Conservation (phyloP, 2,888 invertebrate species). For the Drosophila cognata region DNA sequence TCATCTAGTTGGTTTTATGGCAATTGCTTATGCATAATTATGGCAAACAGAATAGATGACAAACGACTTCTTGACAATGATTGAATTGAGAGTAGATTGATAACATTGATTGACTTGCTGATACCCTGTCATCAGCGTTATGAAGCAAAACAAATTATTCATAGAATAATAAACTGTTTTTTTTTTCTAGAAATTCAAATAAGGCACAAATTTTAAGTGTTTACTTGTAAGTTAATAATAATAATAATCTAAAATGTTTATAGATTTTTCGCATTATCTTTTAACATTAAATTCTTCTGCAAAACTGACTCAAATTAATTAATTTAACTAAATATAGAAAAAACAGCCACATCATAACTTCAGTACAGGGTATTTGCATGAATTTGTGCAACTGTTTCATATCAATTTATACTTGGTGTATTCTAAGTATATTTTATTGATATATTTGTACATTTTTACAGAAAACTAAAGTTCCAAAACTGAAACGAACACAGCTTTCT, state of each 20-base stretch:
- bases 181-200: too few relatives aligned
- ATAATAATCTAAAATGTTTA: too few relatives aligned
- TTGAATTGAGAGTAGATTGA: neutral
- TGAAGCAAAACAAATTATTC: neutral
- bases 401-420: neutral
- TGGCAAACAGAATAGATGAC: slow-evolving; percentile 34
- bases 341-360: too few relatives aligned
- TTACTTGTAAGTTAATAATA: neutral
- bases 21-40: slow-evolving; percentile 67
- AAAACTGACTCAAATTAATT: too few relatives aligned
- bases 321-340: too few relatives aligned
- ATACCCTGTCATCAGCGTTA: slow-evolving; percentile 6
- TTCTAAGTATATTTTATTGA: neutral
- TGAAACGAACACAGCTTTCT: neutral
- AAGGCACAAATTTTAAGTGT: neutral
- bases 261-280: neutral
- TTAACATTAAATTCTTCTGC: neutral
- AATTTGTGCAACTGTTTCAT: too few relatives aligned
- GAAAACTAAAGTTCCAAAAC: neutral
- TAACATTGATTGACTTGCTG: neutral
- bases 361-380: too few relatives aligned
- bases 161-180: neutral
- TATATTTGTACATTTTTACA: neutral
- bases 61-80: slow-evolving; percentile 29
- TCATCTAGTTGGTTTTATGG: slow-evolving; percentile 48